phyloP scores from a whole-genome alignment of 2,797 vertebrate species.

The Enteromius thamalakanensis region DNA sequence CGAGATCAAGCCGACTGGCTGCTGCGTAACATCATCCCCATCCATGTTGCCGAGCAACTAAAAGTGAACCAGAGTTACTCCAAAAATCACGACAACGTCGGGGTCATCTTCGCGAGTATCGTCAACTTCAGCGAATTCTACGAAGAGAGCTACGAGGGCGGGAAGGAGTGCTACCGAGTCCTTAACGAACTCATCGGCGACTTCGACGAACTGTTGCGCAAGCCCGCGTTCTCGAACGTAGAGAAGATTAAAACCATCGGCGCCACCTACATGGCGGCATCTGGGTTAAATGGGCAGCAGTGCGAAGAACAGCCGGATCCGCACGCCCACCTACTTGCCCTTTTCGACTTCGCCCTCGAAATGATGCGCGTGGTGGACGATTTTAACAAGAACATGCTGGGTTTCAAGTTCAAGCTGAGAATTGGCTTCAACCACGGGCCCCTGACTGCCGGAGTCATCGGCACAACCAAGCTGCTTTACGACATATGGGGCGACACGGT shows the following conservation, averaged over 20 bases:
- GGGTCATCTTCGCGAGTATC: constrained; percentile 96
- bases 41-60: constrained; percentile 95
- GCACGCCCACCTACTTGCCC: constrained; percentile 86
- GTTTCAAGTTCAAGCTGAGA: constrained; percentile 96
- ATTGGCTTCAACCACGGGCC: constrained; percentile 97
- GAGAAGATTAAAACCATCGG: constrained; percentile 99
- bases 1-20: constrained; percentile 96
- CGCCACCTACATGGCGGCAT: constrained; percentile 97
- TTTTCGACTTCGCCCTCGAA: constrained; percentile 95
- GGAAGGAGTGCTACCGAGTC: constrained; percentile 97
- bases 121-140: constrained; percentile 99
- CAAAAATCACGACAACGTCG: constrained; percentile 94
- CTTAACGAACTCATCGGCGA: constrained; percentile 97
- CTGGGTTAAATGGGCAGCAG: constrained; percentile 89
- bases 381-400: constrained; percentile 99
- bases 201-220: constrained; percentile 92
- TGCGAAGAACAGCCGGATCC: constrained; percentile 78
- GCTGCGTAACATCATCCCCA: constrained; percentile 95
- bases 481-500: constrained; percentile 99
- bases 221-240: constrained; percentile 86
- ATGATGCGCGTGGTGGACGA: constrained; percentile 98
- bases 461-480: constrained; percentile 96
- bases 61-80: constrained; percentile 99
- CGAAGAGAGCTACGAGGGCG: constrained; percentile 96
- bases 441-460: constrained; percentile 94